Evolutionary conservation across 2,888 invertebrate genomes (phyloP).

Genomic region (Andrena trimmerana): DNA sequence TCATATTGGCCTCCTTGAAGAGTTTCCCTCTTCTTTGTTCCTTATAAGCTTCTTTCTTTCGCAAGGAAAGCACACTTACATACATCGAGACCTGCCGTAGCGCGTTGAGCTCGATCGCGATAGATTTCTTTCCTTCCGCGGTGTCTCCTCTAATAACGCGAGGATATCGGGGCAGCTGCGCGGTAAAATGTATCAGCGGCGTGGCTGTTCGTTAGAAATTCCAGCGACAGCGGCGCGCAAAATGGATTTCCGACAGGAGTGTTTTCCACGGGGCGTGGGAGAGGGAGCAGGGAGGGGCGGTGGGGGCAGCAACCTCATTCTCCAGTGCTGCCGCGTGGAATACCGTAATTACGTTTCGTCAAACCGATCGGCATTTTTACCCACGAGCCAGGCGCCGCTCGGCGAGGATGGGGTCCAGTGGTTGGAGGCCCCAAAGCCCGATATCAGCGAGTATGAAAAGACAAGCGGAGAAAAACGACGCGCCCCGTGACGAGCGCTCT

Average conservation of each 20-base stretch:
- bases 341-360: slow-evolving; percentile 57
- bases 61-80: no score
- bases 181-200: slow-evolving; percentile 35
- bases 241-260: slow-evolving; percentile 42
- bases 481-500: background rate
- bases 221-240: slow-evolving; percentile 38
- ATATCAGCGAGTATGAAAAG: slow-evolving; percentile 23
- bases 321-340: slow-evolving; percentile 36
- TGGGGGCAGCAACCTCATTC: slow-evolving; percentile 28
- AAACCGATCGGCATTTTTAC: slow-evolving; percentile 56
- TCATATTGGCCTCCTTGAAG: no score
- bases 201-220: slow-evolving; percentile 39
- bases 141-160: slow-evolving; percentile 11
- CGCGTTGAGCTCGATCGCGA: background rate
- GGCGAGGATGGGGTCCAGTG: slow-evolving; percentile 4
- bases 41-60: no score
- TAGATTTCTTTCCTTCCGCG: background rate
- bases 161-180: slow-evolving; percentile 18
- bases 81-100: no score
- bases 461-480: slow-evolving; percentile 26
- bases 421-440: slow-evolving; percentile 3
- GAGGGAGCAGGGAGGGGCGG: background rate
- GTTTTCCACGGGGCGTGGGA: slow-evolving; percentile 17
- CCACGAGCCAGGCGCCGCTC: slow-evolving; percentile 11
- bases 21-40: no score